These are phyloP conservation scores for Sisor rabdophorus DNA, from an alignment of 2,113 vertebrate genomes.

Conservation along the genomic window DNA sequence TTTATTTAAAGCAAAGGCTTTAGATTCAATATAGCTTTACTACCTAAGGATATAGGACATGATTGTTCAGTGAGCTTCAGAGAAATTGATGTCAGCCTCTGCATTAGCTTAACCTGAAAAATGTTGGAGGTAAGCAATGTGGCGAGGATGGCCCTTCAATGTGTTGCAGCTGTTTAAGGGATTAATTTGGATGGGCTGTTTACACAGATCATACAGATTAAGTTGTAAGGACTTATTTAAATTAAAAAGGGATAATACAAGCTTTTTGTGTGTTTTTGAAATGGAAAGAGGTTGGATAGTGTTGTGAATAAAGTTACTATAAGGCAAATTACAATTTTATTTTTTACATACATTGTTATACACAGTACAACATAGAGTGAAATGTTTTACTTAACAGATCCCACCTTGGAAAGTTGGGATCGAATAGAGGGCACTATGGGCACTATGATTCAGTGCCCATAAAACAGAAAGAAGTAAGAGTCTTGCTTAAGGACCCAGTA, in stretches of 20 bases:
- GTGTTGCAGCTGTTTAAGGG: not conserved
- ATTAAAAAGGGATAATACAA: constrained; percentile 13
- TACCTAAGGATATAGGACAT: not conserved
- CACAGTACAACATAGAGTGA: too few species aligned
- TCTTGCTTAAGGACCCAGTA: too few species aligned
- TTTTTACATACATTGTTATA: too few species aligned
- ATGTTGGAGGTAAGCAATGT: not conserved
- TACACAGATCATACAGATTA: constrained; percentile 2
- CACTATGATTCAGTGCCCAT: too few species aligned
- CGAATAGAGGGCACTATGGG: too few species aligned
- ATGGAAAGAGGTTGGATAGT: not conserved
- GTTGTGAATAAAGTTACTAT: too few species aligned
- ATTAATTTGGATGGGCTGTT: constrained; percentile 16
- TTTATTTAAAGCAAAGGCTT: not conserved
- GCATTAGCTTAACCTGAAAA: not conserved
- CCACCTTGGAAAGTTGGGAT: too few species aligned
- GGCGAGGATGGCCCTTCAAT: not conserved
- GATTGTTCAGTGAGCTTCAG: not conserved
- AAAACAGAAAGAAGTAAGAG: too few species aligned
- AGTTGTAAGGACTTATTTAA: not conserved
- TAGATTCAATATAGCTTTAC: not conserved
- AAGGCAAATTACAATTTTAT: too few species aligned
- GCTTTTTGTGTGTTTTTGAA: not conserved
- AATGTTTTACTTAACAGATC: too few species aligned
- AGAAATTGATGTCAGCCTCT: not conserved